Conservation (phyloP, 1,140 invertebrate genomes). For the Pseudoatta argentina region DNA sequence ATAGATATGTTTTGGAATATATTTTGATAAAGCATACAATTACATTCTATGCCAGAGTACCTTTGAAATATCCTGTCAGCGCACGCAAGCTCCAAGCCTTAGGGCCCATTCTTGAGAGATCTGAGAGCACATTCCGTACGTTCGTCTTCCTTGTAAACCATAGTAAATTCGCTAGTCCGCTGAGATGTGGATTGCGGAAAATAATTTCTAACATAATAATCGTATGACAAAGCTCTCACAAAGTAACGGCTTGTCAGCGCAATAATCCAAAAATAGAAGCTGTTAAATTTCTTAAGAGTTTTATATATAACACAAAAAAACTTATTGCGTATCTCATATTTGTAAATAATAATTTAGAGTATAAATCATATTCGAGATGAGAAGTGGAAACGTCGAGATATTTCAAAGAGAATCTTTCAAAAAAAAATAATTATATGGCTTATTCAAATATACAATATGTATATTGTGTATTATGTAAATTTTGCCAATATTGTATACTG, state of each 20-base stretch:
- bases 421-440: neutral
- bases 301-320: neutral
- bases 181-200: constrained; percentile 34
- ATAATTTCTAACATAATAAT: constrained; percentile 13
- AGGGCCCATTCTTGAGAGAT: constrained; percentile 16
- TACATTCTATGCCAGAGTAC: constrained; percentile 1
- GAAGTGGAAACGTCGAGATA: neutral
- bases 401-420: neutral
- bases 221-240: neutral
- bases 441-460: neutral
- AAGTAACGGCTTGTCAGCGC: neutral
- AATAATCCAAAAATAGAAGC: neutral
- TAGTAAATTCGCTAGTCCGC: constrained; percentile 6
- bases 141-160: constrained; percentile 10
- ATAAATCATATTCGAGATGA: neutral
- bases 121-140: neutral
- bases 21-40: constrained; percentile 34
- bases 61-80: constrained; percentile 43
- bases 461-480: no score
- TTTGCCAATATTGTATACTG: neutral
- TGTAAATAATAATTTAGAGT: neutral
- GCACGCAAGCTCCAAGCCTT: constrained; percentile 12
- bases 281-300: neutral
- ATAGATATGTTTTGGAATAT: constrained; percentile 5
- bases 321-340: neutral